A percentile compares a stretch with the other conserved stretches of the same genome.
Conservation (phyloP, 2,888 invertebrate genomes). For the Tricholauxania praeusta region DNA sequence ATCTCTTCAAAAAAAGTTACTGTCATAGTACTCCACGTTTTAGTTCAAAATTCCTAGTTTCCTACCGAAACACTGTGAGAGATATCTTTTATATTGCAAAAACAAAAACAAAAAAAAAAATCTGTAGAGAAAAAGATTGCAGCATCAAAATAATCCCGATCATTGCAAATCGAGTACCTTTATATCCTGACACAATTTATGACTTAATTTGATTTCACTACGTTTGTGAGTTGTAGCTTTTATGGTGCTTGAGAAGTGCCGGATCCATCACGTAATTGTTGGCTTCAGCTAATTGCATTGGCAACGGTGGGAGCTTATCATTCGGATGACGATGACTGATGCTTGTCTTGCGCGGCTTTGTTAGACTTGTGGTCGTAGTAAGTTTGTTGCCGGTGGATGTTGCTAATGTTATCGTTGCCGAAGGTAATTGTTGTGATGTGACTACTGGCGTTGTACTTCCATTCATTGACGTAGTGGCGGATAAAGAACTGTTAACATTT, state of each 20-base stretch:
- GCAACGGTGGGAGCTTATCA: conserved; percentile 80
- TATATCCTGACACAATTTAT: conserved; percentile 4
- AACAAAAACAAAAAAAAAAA: background rate
- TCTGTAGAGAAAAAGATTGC: too few species aligned
- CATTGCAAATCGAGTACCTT: conserved; percentile 45
- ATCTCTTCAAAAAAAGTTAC: too few species aligned
- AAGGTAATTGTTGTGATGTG: conserved; percentile 36
- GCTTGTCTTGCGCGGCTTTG: conserved; percentile 72
- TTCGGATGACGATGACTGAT: conserved; percentile 80
- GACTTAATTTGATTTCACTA: conserved; percentile 37
- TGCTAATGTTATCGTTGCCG: conserved; percentile 41
- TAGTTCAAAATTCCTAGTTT: background rate
- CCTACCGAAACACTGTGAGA: conserved; percentile 57
- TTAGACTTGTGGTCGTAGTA: conserved; percentile 49
- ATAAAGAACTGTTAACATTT: background rate
- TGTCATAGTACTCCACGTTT: too few species aligned
- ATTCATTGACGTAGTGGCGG: background rate
- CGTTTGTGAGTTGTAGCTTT: conserved; percentile 64
- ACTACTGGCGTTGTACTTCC: background rate
- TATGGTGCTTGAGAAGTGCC: conserved; percentile 64
- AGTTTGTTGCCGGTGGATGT: conserved; percentile 36
- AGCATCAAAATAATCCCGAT: too few species aligned
- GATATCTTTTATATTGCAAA: conserved; percentile 44
- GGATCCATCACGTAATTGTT: conserved; percentile 77
- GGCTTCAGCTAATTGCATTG: conserved; percentile 74